A percentile compares a stretch with the other conserved stretches of the same genome.
Evolutionary conservation across 1,140 invertebrate species (phyloP).

Genomic region (Trissolcus basalis): DNA sequence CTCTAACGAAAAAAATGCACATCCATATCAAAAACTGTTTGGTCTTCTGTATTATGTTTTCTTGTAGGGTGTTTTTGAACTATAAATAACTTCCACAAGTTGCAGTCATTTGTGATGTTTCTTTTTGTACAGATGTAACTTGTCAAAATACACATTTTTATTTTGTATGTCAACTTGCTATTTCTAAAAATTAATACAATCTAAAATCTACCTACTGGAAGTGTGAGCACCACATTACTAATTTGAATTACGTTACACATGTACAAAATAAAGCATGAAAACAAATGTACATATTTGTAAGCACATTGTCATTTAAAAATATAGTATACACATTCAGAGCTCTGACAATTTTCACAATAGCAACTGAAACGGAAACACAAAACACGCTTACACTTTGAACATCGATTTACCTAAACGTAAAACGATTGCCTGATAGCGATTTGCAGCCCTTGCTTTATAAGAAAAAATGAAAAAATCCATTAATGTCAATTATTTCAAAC

Average conservation of each 20-base stretch:
- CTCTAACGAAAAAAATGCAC: too few relatives aligned
- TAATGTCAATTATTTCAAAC: conserved; percentile 26
- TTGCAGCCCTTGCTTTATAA: conserved; percentile 73
- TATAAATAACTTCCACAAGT: too few relatives aligned
- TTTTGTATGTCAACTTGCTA: too few relatives aligned
- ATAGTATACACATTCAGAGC: conserved; percentile 2
- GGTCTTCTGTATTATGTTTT: too few relatives aligned
- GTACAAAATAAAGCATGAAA: conserved; percentile 26
- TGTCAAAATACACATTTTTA: too few relatives aligned
- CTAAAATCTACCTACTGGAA: not conserved
- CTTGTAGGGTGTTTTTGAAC: too few relatives aligned
- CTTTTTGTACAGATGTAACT: too few relatives aligned
- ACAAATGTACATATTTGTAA: conserved; percentile 4
- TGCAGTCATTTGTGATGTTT: too few relatives aligned
- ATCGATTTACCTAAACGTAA: conserved; percentile 75
- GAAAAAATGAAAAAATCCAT: conserved; percentile 61
- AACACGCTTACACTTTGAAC: conserved; percentile 47
- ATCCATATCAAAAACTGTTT: too few relatives aligned
- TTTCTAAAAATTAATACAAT: not conserved
- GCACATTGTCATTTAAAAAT: not conserved
- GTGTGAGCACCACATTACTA: conserved; percentile 1
- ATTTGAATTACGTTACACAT: not conserved
- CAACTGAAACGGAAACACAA: conserved; percentile 43
- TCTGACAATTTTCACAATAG: conserved; percentile 14
- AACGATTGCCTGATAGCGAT: conserved; percentile 75